Evolutionary conservation across 2,113 vertebrate species (phyloP).

Genomic region (Polypterus bichir): DNA sequence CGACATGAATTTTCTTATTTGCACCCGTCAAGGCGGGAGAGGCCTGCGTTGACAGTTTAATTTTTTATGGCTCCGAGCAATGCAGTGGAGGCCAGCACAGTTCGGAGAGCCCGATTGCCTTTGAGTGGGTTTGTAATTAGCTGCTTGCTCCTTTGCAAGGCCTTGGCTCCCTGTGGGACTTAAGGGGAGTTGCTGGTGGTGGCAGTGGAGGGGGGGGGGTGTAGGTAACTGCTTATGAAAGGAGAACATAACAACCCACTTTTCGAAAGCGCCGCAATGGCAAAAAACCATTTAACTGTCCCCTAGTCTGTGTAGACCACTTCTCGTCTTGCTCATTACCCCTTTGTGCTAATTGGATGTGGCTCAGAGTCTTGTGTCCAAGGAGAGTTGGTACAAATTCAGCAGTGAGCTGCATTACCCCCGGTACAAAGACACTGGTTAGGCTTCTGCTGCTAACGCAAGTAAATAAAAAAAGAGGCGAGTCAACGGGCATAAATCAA

Average conservation of each 20-base stretch:
- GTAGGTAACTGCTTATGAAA: constrained; percentile 11
- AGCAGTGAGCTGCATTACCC: no score
- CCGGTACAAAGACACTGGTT: no score
- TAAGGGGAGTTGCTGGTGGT: not conserved
- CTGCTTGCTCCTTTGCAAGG: constrained; percentile 30
- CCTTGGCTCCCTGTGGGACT: not conserved
- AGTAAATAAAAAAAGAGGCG: no score
- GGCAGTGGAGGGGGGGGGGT: constrained; percentile 4
- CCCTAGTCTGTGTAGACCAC: no score
- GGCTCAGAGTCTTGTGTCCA: no score
- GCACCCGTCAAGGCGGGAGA: constrained; percentile 40
- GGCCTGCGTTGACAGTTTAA: constrained; percentile 45
- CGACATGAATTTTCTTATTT: constrained; percentile 47
- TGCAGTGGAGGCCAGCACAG: constrained; percentile 15
- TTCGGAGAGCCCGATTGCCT: constrained; percentile 18
- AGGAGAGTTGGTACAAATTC: no score
- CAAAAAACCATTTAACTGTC: no score
- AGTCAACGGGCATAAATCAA: no score
- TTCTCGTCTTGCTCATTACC: no score
- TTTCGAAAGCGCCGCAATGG: no score
- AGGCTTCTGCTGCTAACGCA: no score
- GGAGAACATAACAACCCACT: constrained; percentile 14
- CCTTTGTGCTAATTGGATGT: no score
- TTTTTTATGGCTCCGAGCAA: constrained; percentile 23
- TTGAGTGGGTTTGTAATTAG: constrained; percentile 53